These are phyloP conservation scores for Drosophila niveifrons DNA, from an alignment of 2,888 invertebrate genomes.

Conservation along the genomic window DNA sequence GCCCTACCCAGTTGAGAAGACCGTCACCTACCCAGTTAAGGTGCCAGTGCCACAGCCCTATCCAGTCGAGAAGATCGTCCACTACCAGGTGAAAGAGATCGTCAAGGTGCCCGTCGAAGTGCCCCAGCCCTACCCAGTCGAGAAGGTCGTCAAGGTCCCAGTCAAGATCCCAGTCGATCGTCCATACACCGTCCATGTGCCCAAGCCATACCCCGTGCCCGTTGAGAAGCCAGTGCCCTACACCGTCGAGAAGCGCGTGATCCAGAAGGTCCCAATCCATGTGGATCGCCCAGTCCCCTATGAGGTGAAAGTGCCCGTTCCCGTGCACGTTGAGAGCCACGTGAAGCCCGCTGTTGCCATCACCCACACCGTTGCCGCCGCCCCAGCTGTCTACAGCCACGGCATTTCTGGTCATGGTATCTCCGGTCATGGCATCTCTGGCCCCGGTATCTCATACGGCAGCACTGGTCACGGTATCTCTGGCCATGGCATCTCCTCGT, in stretches of 20 bases:
- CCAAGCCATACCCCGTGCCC: constrained; percentile 88
- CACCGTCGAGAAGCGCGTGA: constrained; percentile 88
- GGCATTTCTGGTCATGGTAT: constrained; percentile 51
- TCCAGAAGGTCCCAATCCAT: constrained; percentile 87
- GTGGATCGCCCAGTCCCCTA: constrained; percentile 89
- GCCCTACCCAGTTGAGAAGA: constrained; percentile 93
- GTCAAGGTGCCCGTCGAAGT: constrained; percentile 89
- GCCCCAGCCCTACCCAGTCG: constrained; percentile 86
- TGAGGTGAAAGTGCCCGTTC: constrained; percentile 89
- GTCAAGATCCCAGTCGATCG: constrained; percentile 89
- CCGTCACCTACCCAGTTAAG: constrained; percentile 92
- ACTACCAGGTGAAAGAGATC: constrained; percentile 90
- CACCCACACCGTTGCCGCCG: constrained; percentile 69
- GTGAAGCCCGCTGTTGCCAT: constrained; percentile 70
- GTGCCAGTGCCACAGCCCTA: constrained; percentile 92
- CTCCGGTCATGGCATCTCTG: constrained; percentile 42
- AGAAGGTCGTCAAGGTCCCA: constrained; percentile 89
- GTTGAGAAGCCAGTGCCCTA: constrained; percentile 87
- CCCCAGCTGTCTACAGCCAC: constrained; percentile 65
- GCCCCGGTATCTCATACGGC: constrained; percentile 38
- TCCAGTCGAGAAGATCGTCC: constrained; percentile 92
- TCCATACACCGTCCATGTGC: constrained; percentile 88
- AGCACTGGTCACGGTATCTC: constrained; percentile 34
- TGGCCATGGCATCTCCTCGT: constrained; percentile 52
- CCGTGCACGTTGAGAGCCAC: constrained; percentile 83